Evolutionary conservation across 2,797 vertebrate genomes (phyloP).

Genomic region (Threskiornis aethiopicus): DNA sequence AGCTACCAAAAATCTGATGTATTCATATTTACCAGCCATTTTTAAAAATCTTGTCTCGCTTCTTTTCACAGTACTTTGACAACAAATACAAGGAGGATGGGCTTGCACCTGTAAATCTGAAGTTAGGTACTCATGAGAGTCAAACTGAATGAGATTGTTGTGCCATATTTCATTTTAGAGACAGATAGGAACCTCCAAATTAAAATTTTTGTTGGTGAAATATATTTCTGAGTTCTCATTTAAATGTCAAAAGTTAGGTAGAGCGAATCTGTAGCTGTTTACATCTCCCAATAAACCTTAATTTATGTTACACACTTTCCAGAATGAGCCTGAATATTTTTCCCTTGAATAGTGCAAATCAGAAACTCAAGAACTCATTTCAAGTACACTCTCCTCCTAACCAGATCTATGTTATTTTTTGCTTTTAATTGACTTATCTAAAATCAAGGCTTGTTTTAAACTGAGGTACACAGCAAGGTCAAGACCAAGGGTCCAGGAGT

Average conservation of each 20-base stretch:
- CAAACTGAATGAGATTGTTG: neutral
- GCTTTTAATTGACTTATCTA: neutral
- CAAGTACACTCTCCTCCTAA: neutral
- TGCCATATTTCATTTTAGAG: neutral
- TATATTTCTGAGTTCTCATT: neutral
- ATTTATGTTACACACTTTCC: neutral
- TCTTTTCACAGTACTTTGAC: neutral
- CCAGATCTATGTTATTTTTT: neutral
- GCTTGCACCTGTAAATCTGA: neutral
- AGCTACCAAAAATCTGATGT: neutral
- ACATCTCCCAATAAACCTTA: neutral
- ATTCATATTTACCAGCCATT: neutral
- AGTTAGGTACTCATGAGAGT: neutral
- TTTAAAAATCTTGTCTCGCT: neutral
- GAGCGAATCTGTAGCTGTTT: neutral
- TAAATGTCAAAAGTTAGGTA: neutral
- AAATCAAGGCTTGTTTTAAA: constrained; percentile 16
- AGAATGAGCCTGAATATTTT: neutral
- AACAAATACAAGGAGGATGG: neutral
- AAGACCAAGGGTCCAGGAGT: neutral
- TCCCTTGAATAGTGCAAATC: neutral
- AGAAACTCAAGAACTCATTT: neutral
- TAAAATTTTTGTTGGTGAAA: neutral
- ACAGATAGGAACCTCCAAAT: neutral
- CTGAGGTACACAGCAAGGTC: neutral